A percentile compares a stretch with the other conserved stretches of the same genome.
These are phyloP conservation scores for Aporophyla lueneburgensis DNA, from an alignment of 2,888 invertebrate genomes.

Conservation along the genomic window DNA sequence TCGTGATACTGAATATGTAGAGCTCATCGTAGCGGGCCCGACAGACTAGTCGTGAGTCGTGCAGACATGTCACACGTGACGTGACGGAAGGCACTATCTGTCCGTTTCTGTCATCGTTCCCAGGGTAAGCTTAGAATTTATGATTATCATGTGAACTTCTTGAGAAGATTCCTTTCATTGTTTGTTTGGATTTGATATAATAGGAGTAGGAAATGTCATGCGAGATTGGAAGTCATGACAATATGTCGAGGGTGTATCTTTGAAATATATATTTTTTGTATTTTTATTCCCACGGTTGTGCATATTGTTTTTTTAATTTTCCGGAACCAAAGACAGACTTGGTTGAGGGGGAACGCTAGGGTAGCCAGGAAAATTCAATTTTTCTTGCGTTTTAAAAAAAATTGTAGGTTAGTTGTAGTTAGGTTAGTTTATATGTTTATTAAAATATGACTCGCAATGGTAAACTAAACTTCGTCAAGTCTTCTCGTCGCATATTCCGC, in stretches of 20 bases:
- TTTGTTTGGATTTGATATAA: slow-evolving; percentile 25
- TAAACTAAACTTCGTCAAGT: too few species aligned
- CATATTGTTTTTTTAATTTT: background rate
- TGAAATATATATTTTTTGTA: background rate
- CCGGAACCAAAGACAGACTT: background rate
- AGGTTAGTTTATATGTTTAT: too few species aligned
- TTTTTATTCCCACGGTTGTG: background rate
- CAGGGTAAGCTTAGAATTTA: slow-evolving; percentile 42
- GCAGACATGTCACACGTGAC: slow-evolving; percentile 28
- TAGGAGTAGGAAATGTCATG: slow-evolving; percentile 21
- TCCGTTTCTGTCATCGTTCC: slow-evolving; percentile 38
- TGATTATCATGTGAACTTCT: slow-evolving; percentile 49
- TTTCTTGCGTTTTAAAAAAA: background rate
- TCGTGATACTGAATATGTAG: slow-evolving; percentile 59
- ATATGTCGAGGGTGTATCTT: slow-evolving; percentile 7
- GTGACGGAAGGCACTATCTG: slow-evolving; percentile 32
- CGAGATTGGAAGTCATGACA: slow-evolving; percentile 26
- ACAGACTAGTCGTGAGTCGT: slow-evolving; percentile 47
- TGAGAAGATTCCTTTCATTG: slow-evolving; percentile 36
- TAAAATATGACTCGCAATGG: too few species aligned
- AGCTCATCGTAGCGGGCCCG: slow-evolving; percentile 19
- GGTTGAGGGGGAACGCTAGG: background rate
- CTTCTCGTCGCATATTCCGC: too few species aligned
- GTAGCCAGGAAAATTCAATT: background rate
- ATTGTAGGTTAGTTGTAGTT: too few species aligned